Conservation (phyloP, 2,113 vertebrate genomes). For the Anguilla rostrata region DNA sequence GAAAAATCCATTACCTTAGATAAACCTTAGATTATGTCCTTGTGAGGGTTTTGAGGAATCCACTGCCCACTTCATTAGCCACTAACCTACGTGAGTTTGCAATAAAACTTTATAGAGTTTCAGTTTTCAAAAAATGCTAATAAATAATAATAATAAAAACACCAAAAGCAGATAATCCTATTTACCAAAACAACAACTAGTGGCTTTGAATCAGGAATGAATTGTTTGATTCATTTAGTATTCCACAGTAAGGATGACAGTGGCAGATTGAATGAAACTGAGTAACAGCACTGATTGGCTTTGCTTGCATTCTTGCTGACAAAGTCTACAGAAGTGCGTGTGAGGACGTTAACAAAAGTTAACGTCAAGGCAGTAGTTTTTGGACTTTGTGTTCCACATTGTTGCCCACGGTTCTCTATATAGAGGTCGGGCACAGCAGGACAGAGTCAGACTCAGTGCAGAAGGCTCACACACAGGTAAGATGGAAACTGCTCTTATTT, state of each 20-base stretch:
- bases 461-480: constrained; percentile 37
- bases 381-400: constrained; percentile 59
- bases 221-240: background rate
- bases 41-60: background rate
- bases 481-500: background rate
- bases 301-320: background rate
- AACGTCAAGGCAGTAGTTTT: constrained; percentile 55
- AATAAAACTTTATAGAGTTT: no score
- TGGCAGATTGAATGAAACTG: background rate
- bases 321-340: background rate
- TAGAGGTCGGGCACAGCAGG: constrained; percentile 48
- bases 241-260: constrained; percentile 3
- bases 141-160: no score
- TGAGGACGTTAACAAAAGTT: constrained; percentile 1
- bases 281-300: background rate
- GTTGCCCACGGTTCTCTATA: constrained; percentile 50
- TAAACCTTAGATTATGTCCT: background rate
- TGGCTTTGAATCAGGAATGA: background rate
- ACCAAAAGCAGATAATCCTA: background rate
- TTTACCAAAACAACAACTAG: background rate
- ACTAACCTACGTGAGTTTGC: background rate
- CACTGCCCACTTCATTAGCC: background rate
- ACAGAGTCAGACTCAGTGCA: constrained; percentile 8
- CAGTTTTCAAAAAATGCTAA: no score
- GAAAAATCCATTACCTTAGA: background rate